phyloP scores from a whole-genome alignment of 2,113 vertebrate species.

The Phrynocephalus versicolor region DNA sequence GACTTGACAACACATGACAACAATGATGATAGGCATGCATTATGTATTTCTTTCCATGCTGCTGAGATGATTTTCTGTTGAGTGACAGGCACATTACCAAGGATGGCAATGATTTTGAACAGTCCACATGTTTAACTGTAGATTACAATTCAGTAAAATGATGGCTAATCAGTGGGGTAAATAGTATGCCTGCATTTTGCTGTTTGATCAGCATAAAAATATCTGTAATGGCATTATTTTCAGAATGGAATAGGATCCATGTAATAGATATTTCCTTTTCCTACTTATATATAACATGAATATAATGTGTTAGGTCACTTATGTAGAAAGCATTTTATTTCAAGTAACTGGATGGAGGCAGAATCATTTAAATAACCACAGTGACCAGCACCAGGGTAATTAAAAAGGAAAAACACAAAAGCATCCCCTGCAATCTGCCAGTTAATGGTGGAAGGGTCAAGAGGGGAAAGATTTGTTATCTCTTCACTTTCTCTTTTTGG shows the following conservation, averaged over 20 bases:
- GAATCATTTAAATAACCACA: slow-evolving; percentile 44
- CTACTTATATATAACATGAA: slow-evolving; percentile 61
- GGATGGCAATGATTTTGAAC: slow-evolving; percentile 72
- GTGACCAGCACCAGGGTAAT: background rate
- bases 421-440: background rate
- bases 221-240: slow-evolving; percentile 75
- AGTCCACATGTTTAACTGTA: slow-evolving; percentile 69
- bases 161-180: slow-evolving; percentile 71
- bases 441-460: background rate
- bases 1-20: no score
- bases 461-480: background rate
- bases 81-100: slow-evolving; percentile 70
- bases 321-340: slow-evolving; percentile 55
- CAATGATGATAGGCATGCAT: slow-evolving; percentile 60
- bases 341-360: slow-evolving; percentile 4
- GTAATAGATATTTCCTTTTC: slow-evolving; percentile 62
- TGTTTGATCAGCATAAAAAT: slow-evolving; percentile 73
- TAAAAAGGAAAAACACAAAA: background rate
- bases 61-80: slow-evolving; percentile 72
- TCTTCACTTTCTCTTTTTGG: background rate
- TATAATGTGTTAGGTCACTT: slow-evolving; percentile 63
- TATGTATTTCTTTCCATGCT: slow-evolving; percentile 54
- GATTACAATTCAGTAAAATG: slow-evolving; percentile 67
- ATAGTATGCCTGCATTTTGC: slow-evolving; percentile 67
- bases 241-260: slow-evolving; percentile 61